These are phyloP conservation scores for Pollenia angustigena DNA, from an alignment of 2,888 invertebrate genomes.

Conservation along the genomic window DNA sequence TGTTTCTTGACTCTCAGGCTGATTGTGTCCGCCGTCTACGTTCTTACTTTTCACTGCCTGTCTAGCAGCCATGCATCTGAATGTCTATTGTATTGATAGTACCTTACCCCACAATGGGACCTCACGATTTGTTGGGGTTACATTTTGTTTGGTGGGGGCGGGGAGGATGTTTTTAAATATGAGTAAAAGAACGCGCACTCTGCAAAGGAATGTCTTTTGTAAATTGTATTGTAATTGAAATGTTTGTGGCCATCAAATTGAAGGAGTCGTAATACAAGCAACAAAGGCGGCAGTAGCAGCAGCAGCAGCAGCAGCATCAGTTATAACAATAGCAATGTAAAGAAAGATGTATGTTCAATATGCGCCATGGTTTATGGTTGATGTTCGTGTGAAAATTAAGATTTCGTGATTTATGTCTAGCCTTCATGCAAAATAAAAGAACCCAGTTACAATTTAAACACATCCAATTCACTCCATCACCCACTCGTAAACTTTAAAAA, in stretches of 20 bases:
- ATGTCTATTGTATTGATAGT: conserved; percentile 51
- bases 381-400: conserved; percentile 72
- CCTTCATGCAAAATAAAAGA: conserved; percentile 39
- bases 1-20: conserved; percentile 3
- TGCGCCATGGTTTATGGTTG: conserved; percentile 59
- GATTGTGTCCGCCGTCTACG: background rate
- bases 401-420: conserved; percentile 72
- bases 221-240: conserved; percentile 72
- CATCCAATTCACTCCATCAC: conserved; percentile 34
- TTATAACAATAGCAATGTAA: conserved; percentile 28
- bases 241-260: conserved; percentile 71
- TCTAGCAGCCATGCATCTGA: conserved; percentile 12
- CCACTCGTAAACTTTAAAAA: background rate
- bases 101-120: conserved; percentile 36
- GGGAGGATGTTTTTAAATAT: background rate
- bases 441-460: conserved; percentile 39
- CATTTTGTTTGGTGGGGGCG: background rate
- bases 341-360: conserved; percentile 33
- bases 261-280: conserved; percentile 53
- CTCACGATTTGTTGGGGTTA: conserved; percentile 20
- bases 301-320: background rate
- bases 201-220: conserved; percentile 64
- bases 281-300: background rate
- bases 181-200: conserved; percentile 6
- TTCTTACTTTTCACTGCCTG: background rate